Base-by-base conservation (phyloP, 2,888 invertebrate genomes). In the Epiblema foenella region DNA sequence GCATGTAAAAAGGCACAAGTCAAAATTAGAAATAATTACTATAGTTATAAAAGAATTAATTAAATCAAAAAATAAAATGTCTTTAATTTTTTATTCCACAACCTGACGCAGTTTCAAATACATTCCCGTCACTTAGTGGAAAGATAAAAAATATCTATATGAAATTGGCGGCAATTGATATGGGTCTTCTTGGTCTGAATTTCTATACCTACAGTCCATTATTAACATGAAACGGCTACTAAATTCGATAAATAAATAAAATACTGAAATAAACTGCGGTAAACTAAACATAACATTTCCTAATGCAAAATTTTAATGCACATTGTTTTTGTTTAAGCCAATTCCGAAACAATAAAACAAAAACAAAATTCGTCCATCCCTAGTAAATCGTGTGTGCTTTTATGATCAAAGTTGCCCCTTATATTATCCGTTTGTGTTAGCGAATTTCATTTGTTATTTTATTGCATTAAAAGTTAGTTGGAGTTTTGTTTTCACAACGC, bases 401-500 rank as follows among this genome's bases (percentile, higher is more conserved):
- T 52, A 67, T 49, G 58, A 52, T 51, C 39, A 52, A 64, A 64
- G 63, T 64, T 64, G 12, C 15, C 18, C 63, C 37, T 52, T 52
- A 64, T 64, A 64, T 64, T 52, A 52, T 49, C 18, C 37, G 20
- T 39, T 63, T 29, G 29, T 33, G 24, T 54, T 24, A 29, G 54
- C 33, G 29, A 39, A 20, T 64, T 64, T 37, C 10, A 37, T 63
- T 59, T 59, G 11, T 24, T 60, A 11, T 60, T 63, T 63, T 51
- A 63, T 37, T 58, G 57, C 57, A 56, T 11, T 42, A 29, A 12
- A 33, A 39, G 51, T 67, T 67, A 59, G 67, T 67, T 58, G 33
- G 57, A 18, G 49, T 58, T 52, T 20, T 54, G 63, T 64, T 64
- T 64, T 64, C 37, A 64, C 37, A 64, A 63, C 37, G 54, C 15